phyloP scores from a whole-genome alignment of 2,888 invertebrate genomes.

The Netelia virgata region DNA sequence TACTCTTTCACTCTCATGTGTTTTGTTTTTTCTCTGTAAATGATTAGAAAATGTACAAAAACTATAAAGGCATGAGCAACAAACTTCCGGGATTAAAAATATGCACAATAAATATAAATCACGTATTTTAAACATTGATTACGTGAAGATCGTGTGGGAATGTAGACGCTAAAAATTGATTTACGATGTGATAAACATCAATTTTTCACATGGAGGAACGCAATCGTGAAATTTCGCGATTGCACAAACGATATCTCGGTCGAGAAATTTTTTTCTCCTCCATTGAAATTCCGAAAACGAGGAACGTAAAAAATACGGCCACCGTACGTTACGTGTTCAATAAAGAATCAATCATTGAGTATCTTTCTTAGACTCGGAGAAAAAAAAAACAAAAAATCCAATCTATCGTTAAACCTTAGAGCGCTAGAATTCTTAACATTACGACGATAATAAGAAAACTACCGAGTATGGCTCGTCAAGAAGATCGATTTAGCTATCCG shows the following conservation, averaged over 20 bases:
- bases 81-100: slow-evolving; percentile 39
- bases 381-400: slow-evolving; percentile 16
- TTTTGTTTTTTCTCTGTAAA: slow-evolving; percentile 41
- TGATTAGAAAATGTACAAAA: slow-evolving; percentile 68
- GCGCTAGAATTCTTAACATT: slow-evolving; percentile 50
- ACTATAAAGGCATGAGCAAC: slow-evolving; percentile 41
- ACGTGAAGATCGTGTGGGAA: slow-evolving; percentile 59
- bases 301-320: slow-evolving; percentile 19
- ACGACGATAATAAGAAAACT: slow-evolving; percentile 63
- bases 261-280: slow-evolving; percentile 21
- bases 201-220: neutral
- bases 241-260: slow-evolving; percentile 30
- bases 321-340: slow-evolving; percentile 26
- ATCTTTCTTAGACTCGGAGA: slow-evolving; percentile 28
- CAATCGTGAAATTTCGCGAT: slow-evolving; percentile 7
- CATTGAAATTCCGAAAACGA: slow-evolving; percentile 32
- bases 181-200: slow-evolving; percentile 1
- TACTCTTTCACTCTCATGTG: slow-evolving; percentile 8
- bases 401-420: slow-evolving; percentile 54
- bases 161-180: slow-evolving; percentile 52
- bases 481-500: slow-evolving; percentile 32
- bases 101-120: slow-evolving; percentile 60
- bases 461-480: slow-evolving; percentile 53
- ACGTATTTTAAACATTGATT: slow-evolving; percentile 43
- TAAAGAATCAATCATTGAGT: slow-evolving; percentile 22